These are phyloP conservation scores for Drosophila athabasca DNA, from an alignment of 1,140 invertebrate genomes.

Conservation along the genomic window DNA sequence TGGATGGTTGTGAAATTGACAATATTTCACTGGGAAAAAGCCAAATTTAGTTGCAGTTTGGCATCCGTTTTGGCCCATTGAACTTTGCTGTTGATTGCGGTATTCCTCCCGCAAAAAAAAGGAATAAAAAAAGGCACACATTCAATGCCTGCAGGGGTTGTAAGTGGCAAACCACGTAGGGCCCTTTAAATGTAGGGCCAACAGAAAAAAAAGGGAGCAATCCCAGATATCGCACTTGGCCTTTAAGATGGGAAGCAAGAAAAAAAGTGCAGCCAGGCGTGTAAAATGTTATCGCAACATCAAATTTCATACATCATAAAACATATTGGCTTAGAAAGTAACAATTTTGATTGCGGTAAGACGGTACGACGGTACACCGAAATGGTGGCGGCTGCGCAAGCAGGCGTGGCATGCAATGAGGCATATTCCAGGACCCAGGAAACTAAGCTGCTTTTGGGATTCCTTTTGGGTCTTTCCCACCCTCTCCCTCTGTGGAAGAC, in stretches of 20 bases:
- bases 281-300: constrained; percentile 82
- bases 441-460: constrained; percentile 62
- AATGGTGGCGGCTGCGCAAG: constrained; percentile 30
- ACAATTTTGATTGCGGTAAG: constrained; percentile 82
- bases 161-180: constrained; percentile 15
- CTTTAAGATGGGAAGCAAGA: constrained; percentile 53
- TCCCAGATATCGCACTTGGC: constrained; percentile 2
- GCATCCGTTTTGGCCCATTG: constrained; percentile 69
- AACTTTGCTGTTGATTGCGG: constrained; percentile 73
- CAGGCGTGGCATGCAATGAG: constrained; percentile 69
- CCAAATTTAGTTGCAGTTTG: constrained; percentile 74
- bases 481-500: background rate
- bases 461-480: background rate
- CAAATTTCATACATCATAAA: constrained; percentile 83
- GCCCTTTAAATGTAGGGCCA: constrained; percentile 40
- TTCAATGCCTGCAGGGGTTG: constrained; percentile 32
- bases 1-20: constrained; percentile 62
- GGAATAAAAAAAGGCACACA: constrained; percentile 15
- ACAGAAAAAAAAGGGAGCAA: background rate
- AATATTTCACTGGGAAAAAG: constrained; percentile 73
- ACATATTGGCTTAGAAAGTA: constrained; percentile 82
- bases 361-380: constrained; percentile 64
- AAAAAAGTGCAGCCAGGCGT: constrained; percentile 75
- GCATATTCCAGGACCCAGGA: constrained; percentile 11
- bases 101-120: constrained; percentile 30